Evolutionary conservation across 2,113 vertebrate species (phyloP).

Genomic region (Neotragus pygmaeus): DNA sequence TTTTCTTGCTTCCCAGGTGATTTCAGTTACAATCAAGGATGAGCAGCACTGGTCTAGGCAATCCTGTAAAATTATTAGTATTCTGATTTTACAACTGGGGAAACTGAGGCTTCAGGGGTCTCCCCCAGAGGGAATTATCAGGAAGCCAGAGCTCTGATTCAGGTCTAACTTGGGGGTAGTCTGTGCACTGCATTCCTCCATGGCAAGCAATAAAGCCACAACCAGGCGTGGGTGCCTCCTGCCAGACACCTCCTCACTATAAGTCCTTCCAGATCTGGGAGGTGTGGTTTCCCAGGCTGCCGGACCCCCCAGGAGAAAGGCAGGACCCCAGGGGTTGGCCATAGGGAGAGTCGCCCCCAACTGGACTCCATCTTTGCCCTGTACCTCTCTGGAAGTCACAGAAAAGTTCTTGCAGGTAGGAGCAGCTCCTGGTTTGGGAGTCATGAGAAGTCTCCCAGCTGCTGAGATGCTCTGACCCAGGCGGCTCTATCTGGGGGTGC

Average conservation of each 20-base stretch:
- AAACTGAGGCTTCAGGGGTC: background rate
- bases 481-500: background rate
- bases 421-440: background rate
- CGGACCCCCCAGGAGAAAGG: background rate
- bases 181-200: background rate
- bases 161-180: background rate
- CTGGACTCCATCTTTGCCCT: background rate
- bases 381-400: background rate
- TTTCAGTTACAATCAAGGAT: background rate
- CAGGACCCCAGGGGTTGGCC: background rate
- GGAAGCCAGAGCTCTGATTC: background rate
- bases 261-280: background rate
- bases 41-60: background rate
- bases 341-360: background rate
- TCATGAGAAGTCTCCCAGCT: fast-evolving
- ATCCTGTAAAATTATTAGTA: background rate
- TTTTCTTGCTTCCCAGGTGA: background rate
- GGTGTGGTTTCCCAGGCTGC: background rate
- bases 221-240: background rate
- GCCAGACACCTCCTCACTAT: background rate
- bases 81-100: background rate
- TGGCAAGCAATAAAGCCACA: background rate
- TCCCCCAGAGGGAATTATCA: background rate
- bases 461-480: background rate
- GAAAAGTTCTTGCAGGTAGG: background rate